Evolutionary conservation across 2,113 vertebrate species (phyloP), one percentile per base, ranked within the genome.

Genomic region (Grammomys dolichurus): DNA sequence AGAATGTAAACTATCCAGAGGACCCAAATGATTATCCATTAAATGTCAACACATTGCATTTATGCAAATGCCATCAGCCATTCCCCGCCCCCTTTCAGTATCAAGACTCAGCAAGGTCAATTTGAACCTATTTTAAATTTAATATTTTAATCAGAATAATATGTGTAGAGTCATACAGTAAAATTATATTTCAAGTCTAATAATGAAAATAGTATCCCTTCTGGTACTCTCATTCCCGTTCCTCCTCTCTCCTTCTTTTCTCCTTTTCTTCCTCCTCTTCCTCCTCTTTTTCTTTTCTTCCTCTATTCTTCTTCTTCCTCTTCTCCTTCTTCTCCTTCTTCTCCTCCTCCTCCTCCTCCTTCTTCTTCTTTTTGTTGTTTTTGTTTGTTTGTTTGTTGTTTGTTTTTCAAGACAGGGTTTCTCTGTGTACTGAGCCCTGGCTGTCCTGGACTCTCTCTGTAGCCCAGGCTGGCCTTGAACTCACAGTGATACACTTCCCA

Each of bases 81-180:
- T 85, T 19, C 70, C 75, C 8, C 9, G 10, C 26, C 54, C 20
- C 17, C 26, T 94, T 78, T 56, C 16, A 69, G 40, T 80, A 54
- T 60, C 20, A 86, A 81, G 26, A 67, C n/a, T 67, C 33, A 78
- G 0, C 56, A 80, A 94, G 22, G 43, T 22, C 40, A 54, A 93
- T 69, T 14, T 90, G 65, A 89, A 88, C 9, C 12, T 28, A 1
- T 84, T 82, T 89, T 96, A n/a, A 91, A 77, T 36, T 65, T 84
- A 69, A 28, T 56, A 16, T 54, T 93, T 87, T 80, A 72, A 36
- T 84, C n/a, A 67, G 24, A 96, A 3, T 92, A 84, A 54, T 73
- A 70, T 43, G 14, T 63, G 36, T 0, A 54, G 56, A 89, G 31
- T 46, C 94, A 85, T 19, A 60, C 90, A 96, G 65, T 88, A 24